A percentile compares a stretch with the other conserved stretches of the same genome.
These are phyloP conservation scores for human DNA, from an alignment of 2,113 vertebrate species.

Conservation along the genomic window DNA sequence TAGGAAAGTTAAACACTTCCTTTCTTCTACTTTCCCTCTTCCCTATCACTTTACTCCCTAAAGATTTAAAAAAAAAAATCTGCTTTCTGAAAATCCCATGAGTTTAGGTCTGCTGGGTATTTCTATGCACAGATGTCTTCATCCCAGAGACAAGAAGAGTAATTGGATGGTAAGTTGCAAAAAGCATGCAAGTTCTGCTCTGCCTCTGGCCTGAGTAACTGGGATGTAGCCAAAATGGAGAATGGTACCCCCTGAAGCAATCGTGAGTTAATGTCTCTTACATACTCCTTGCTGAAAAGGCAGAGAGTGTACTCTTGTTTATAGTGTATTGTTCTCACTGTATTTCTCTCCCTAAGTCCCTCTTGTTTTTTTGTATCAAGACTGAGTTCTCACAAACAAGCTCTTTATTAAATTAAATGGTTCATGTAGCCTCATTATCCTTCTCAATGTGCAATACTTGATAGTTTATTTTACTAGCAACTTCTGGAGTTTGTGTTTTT, in stretches of 20 bases:
- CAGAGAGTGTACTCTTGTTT: not conserved
- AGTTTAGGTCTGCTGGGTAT: not conserved
- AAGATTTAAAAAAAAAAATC: not conserved
- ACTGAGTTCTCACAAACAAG: slow-evolving; percentile 53
- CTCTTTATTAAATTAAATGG: slow-evolving; percentile 79
- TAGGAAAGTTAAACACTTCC: not conserved
- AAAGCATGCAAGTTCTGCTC: not conserved
- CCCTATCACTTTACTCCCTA: not conserved
- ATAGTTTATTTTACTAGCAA: slow-evolving; percentile 88
- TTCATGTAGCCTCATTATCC: slow-evolving; percentile 65
- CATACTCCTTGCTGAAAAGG: not conserved
- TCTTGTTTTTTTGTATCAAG: slow-evolving; percentile 72
- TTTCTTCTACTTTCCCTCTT: not conserved
- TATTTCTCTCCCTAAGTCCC: not conserved
- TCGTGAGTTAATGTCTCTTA: not conserved
- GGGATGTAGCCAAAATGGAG: not conserved
- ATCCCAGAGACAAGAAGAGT: not conserved
- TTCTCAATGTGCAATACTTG: slow-evolving; percentile 76
- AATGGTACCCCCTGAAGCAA: not conserved
- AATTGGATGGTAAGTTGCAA: not conserved
- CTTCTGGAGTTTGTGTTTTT: slow-evolving; percentile 71
- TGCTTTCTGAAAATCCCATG: not conserved
- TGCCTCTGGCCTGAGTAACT: not conserved
- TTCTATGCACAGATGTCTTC: not conserved
- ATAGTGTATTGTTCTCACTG: not conserved